Evolutionary conservation across 1,140 invertebrate genomes (phyloP).

Genomic region (Ceratitis capitata): DNA sequence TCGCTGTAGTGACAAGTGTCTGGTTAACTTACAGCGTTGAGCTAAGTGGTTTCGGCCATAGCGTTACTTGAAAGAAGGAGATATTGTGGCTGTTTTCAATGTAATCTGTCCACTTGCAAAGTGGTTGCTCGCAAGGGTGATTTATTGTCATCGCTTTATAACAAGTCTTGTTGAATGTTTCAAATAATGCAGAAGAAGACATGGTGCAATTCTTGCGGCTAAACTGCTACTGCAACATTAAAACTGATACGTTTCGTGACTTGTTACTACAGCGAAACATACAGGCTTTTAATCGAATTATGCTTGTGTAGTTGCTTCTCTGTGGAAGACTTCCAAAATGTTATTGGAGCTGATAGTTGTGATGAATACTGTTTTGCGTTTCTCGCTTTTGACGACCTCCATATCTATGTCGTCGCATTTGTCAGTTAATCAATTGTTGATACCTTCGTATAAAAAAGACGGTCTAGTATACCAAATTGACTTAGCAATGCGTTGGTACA

Average conservation of each 20-base stretch:
- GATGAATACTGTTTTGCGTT: background rate
- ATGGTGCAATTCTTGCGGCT: background rate
- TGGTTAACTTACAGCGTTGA: too few relatives aligned
- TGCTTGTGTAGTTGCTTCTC: background rate
- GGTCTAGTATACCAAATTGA: too few relatives aligned
- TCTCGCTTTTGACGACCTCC: background rate
- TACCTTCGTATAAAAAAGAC: background rate
- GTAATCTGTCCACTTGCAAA: too few relatives aligned
- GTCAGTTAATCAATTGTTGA: conserved; percentile 52
- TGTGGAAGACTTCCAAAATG: background rate
- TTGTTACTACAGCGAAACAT: too few relatives aligned
- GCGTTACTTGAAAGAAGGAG: too few relatives aligned
- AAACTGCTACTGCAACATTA: background rate
- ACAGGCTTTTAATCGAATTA: too few relatives aligned
- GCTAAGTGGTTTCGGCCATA: too few relatives aligned
- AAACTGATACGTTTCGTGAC: too few relatives aligned
- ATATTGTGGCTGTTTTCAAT: too few relatives aligned
- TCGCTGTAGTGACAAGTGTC: too few relatives aligned
- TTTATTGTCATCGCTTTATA: too few relatives aligned
- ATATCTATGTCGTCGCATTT: conserved; percentile 50
- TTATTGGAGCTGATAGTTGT: background rate
- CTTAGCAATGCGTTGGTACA: background rate
- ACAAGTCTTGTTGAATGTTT: background rate
- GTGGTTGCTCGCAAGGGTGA: too few relatives aligned
- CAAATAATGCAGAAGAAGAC: background rate